These are phyloP conservation scores for Mya arenaria DNA, from an alignment of 1,140 invertebrate species.

Conservation along the genomic window DNA sequence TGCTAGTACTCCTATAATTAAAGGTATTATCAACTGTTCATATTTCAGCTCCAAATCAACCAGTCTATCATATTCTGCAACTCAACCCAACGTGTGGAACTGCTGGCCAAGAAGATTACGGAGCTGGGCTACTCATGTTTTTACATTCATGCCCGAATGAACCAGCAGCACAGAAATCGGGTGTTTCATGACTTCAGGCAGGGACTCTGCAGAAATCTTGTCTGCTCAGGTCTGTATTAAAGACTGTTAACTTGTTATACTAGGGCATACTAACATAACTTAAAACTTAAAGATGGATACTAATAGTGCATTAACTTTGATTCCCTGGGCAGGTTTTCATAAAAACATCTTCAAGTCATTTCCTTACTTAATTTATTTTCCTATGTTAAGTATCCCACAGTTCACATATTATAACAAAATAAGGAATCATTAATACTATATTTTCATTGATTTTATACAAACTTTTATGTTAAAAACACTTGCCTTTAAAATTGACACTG, in stretches of 20 bases:
- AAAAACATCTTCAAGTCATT: too few species aligned
- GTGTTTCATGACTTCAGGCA: constrained; percentile 99
- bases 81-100: constrained; percentile 98
- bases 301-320: too few species aligned
- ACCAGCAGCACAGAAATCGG: constrained; percentile 94
- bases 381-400: not conserved
- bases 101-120: constrained; percentile 99
- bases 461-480: too few species aligned
- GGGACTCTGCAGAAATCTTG: constrained; percentile 98
- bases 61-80: constrained; percentile 99
- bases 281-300: too few species aligned
- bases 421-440: not conserved
- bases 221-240: constrained; percentile 87
- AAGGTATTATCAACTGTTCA: too few species aligned
- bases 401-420: not conserved
- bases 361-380: too few species aligned
- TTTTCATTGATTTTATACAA: too few species aligned
- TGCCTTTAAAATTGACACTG: too few species aligned
- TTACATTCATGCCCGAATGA: constrained; percentile 99
- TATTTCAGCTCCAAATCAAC: constrained; percentile 96
- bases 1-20: too few species aligned
- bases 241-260: too few species aligned
- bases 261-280: too few species aligned
- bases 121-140: constrained; percentile 99
- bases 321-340: too few species aligned